phyloP scores from a whole-genome alignment of 1,140 invertebrate genomes.

The Gonatopus flavifemur region DNA sequence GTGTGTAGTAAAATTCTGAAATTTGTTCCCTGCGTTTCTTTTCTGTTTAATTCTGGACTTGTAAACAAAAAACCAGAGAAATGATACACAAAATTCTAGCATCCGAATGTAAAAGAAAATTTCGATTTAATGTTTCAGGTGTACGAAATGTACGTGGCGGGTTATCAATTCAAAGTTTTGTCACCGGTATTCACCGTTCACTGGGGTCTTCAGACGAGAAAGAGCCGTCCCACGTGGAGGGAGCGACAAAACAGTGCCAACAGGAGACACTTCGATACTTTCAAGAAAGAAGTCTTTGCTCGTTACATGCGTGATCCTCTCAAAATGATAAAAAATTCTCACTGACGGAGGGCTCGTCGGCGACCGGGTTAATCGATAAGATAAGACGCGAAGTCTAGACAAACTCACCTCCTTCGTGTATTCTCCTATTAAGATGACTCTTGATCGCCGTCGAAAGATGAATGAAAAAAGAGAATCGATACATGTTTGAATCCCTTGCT shows the following conservation, averaged over 20 bases:
- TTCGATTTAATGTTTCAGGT: no score
- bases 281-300: constrained; percentile 81
- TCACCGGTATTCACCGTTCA: constrained; percentile 89
- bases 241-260: constrained; percentile 84
- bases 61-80: no score
- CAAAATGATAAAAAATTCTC: constrained; percentile 58
- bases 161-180: constrained; percentile 86
- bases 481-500: no score
- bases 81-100: not conserved
- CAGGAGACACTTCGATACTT: constrained; percentile 77
- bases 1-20: no score
- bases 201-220: constrained; percentile 81
- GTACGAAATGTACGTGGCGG: constrained; percentile 90
- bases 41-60: no score
- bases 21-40: no score
- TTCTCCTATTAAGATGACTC: no score
- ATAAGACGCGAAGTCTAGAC: no score
- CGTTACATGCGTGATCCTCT: constrained; percentile 72
- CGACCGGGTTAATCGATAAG: constrained; percentile 12
- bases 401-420: no score
- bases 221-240: constrained; percentile 76
- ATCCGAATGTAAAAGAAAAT: not conserved
- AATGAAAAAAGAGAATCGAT: no score
- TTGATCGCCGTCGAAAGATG: constrained; percentile 12
- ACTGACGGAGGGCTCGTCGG: constrained; percentile 28